phyloP scores from a whole-genome alignment of 2,888 invertebrate species.

The Volucella bombylans region DNA sequence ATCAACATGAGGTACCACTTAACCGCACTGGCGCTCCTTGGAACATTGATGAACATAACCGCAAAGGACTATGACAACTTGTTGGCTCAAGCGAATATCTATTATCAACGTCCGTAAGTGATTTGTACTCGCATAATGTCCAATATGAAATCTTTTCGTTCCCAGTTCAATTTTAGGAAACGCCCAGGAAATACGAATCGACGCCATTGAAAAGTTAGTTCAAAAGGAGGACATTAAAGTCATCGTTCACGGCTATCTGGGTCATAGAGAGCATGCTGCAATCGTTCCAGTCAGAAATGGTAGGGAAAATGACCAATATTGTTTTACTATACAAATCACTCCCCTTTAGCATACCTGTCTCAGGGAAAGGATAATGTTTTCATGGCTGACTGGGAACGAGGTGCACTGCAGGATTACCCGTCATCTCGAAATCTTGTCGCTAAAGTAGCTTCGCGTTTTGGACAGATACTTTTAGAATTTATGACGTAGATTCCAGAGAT shows the following conservation, averaged over 20 bases:
- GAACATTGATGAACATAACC: not conserved
- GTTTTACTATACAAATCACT: too few relatives aligned
- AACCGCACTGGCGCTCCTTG: not conserved
- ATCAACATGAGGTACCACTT: slow-evolving; percentile 28
- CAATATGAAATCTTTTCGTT: slow-evolving; percentile 29
- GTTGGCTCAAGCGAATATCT: slow-evolving; percentile 76
- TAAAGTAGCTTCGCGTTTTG: slow-evolving; percentile 77
- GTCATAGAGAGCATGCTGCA: slow-evolving; percentile 78
- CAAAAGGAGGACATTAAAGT: slow-evolving; percentile 77
- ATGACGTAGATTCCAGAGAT: slow-evolving; percentile 18
- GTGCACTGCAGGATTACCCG: slow-evolving; percentile 78
- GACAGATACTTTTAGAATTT: slow-evolving; percentile 73
- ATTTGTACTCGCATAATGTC: not conserved
- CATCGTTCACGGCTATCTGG: slow-evolving; percentile 81
- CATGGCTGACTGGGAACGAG: slow-evolving; percentile 81
- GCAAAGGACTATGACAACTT: slow-evolving; percentile 25
- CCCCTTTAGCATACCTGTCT: slow-evolving; percentile 78
- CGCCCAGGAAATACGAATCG: slow-evolving; percentile 74
- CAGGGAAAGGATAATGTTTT: slow-evolving; percentile 78
- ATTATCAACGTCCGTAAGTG: slow-evolving; percentile 76
- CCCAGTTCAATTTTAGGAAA: slow-evolving; percentile 66
- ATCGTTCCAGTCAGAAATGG: slow-evolving; percentile 77
- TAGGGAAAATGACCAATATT: not conserved
- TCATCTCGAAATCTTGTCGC: slow-evolving; percentile 77
- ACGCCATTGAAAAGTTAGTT: slow-evolving; percentile 35